Conservation (phyloP, 2,888 invertebrate genomes). For the Standfussiana lucernea region DNA sequence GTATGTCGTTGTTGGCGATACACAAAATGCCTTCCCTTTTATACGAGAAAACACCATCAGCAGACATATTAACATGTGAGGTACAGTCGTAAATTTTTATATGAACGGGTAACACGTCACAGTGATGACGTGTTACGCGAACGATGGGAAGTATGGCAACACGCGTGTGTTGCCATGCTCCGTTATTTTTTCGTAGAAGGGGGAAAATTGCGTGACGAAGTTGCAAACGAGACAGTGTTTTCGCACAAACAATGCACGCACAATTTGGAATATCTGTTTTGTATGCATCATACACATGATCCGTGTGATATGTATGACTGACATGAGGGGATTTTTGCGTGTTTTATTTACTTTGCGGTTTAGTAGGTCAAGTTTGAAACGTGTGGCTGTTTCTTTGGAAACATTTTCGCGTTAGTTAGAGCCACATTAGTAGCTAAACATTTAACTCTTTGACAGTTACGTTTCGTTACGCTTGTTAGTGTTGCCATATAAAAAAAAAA, state of each 20-base stretch:
- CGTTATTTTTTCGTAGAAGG: constrained; percentile 76
- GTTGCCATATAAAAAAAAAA: constrained; percentile 16
- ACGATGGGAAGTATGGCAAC: constrained; percentile 73
- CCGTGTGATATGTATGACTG: constrained; percentile 70
- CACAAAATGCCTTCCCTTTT: constrained; percentile 58
- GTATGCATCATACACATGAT: constrained; percentile 64
- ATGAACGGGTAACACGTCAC: constrained; percentile 79
- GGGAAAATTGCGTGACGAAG: constrained; percentile 82
- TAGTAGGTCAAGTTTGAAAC: constrained; percentile 56
- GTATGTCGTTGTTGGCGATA: constrained; percentile 60
- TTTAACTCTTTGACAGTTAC: constrained; percentile 43
- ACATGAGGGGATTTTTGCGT: constrained; percentile 60
- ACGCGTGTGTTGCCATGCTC: constrained; percentile 47
- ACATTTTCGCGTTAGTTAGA: constrained; percentile 44
- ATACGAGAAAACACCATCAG: constrained; percentile 60
- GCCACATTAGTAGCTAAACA: constrained; percentile 41
- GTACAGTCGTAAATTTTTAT: constrained; percentile 85
- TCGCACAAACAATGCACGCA: constrained; percentile 78
- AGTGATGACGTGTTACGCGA: constrained; percentile 74
- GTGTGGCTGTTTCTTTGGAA: constrained; percentile 37
- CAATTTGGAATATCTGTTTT: constrained; percentile 80
- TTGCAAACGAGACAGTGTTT: constrained; percentile 74
- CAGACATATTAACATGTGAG: constrained; percentile 78
- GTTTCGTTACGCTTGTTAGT: constrained; percentile 32
- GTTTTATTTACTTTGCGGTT: constrained; percentile 55